Base-by-base conservation (phyloP, 2,113 vertebrate genomes). In the Oryzias woworae region DNA sequence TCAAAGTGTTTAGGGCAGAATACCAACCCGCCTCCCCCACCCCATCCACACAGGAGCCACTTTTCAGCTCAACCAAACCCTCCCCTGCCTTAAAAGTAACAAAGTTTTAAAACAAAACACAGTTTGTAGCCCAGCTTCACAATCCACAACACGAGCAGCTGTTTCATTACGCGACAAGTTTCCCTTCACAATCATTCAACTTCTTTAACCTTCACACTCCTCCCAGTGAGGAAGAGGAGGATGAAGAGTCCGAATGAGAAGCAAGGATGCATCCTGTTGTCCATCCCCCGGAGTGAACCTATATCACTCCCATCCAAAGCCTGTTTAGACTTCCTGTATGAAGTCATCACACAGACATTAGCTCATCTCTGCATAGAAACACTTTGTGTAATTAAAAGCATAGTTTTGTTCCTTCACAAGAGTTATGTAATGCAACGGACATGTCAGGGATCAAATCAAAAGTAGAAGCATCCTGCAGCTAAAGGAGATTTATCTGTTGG, bases 291-390 rank as follows among this genome's bases (percentile, higher is more conserved):
- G 69, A 77, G 69, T 58, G 64, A 77, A 83, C 68, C 79, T 88
- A 81, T 82, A 85, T 86, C 81, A 58, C 87, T 80, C 80, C 85
- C 83, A 71, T 79, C 71, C 59, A 66, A 69, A 73, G 82, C 78
- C 80, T 87, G 85, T 89, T 90, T 85, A 77, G 83, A 86, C 87
- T 90, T 90, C 89, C 89, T 87, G 87, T 61, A 78, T 90, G 89
- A 90, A 74, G 82, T 90, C 89, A 90, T 80, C 77, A 48, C 73
- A 54, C 77, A 85, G 87, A 88, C 88, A 57, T 87, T 62, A 88
- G 71, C 85, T 89, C 87, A 89, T 76, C 83, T 51, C 60, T 47
- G 73, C 63, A 66, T 42, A 47, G 28, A 71, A 73, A 50, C 71
- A 77, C 69, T 63, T 83, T 71, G 52, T 60, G 7, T 24, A 36